Evolutionary conservation across 2,888 invertebrate genomes (phyloP), one percentile per base, ranked within the genome.

Genomic region (Darwinula stevensoni): DNA sequence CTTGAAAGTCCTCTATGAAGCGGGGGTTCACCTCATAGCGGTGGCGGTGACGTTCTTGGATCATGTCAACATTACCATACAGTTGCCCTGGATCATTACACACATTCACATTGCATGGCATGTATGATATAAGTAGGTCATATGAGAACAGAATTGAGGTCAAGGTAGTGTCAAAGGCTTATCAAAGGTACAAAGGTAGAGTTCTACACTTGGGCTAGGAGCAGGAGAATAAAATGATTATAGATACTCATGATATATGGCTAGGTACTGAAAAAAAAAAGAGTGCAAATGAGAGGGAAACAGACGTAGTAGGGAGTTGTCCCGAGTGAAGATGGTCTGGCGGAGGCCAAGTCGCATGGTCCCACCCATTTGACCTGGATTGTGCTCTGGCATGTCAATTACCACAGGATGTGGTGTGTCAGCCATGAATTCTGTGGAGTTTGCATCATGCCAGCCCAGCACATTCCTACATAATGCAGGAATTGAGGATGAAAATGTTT

Each of bases 371-470:
- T 72, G 63, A 1, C 80, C 86, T 0, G 70, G 66, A 48, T 82
- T 80, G 51, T 94, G 86, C 53, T 99, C 97, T 0, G 94, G 91
- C 97, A 99, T 99, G 43, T 97, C 91, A 37, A 97, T 75, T 3
- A 97, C 76, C 26, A 91, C 58, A 17, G 78, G 74, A 50, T 73
- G 55, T 18, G 56, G 54, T 9, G 73, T 67, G 3, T 67, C 53
- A 0, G 69, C 62, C 41, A 70, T 61, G 22, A 78, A 67, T 55
- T 94, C 97, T 0, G 75, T 73, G 3, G 74, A 72, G 44, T 84
- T 70, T 1, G 91, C 88, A 38, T 65, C 69, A 32, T 62, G 56
- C 34, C 74, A 50, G 0, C 62, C 60, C 1, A 88, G 52, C 1
- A 73, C 73, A 48, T 84, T 82, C 32, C 88, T 62, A 32, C 4